phyloP scores from a whole-genome alignment of 2,888 invertebrate species.

The Acleris cristana region DNA sequence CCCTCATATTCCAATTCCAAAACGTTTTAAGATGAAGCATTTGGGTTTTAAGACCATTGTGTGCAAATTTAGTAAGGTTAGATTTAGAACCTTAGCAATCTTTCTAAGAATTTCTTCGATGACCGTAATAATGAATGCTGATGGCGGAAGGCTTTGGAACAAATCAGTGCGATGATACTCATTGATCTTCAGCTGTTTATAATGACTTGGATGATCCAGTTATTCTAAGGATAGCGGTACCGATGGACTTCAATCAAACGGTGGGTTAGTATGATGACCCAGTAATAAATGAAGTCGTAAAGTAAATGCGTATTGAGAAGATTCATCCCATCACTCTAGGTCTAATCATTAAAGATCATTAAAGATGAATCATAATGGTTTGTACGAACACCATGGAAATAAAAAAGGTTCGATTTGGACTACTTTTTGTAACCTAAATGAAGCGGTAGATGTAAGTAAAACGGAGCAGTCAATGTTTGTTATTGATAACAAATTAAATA shows the following conservation, averaged over 20 bases:
- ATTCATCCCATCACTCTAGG: conserved; percentile 4
- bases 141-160: conserved; percentile 21
- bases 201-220: conserved; percentile 28
- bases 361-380: conserved; percentile 1
- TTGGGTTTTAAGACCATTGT: background rate
- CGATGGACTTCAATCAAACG: conserved; percentile 25
- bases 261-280: conserved; percentile 24
- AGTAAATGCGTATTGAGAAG: conserved; percentile 9
- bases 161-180: conserved; percentile 21
- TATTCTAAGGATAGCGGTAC: conserved; percentile 32
- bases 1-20: conserved; percentile 25
- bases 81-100: conserved; percentile 1
- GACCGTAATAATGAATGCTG: conserved; percentile 26
- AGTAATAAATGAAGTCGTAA: conserved; percentile 4
- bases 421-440: no score
- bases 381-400: background rate
- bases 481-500: no score
- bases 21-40: conserved; percentile 1
- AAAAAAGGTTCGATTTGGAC: no score
- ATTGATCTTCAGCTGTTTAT: conserved; percentile 22
- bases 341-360: background rate
- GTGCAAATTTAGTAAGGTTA: conserved; percentile 15
- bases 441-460: no score
- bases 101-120: conserved; percentile 6
- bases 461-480: no score